Evolutionary conservation across 2,797 vertebrate genomes (phyloP).

Genomic region (Enteromius unitaeniatus): DNA sequence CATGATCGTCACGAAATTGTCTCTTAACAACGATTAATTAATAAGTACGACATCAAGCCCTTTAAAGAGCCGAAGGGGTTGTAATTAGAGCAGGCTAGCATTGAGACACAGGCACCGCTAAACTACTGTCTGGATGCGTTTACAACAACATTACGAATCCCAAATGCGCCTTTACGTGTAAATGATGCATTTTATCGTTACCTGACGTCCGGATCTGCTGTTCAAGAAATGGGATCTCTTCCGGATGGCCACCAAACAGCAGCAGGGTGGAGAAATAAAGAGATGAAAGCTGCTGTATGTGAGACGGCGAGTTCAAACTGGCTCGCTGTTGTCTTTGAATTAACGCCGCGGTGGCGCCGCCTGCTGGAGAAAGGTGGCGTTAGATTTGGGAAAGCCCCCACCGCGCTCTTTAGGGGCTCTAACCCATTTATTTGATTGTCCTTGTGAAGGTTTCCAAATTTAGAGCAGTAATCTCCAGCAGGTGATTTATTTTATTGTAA

Average conservation of each 20-base stretch:
- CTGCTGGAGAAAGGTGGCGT: conserved; percentile 22
- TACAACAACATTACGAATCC: not conserved
- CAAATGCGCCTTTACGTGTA: not conserved
- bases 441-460: conserved; percentile 11
- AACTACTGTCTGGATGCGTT: conserved; percentile 20
- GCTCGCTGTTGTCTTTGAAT: conserved; percentile 48
- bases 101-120: conserved; percentile 26
- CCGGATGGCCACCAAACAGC: conserved; percentile 54
- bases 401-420: not conserved
- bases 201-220: conserved; percentile 45
- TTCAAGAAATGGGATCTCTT: conserved; percentile 47
- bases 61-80: not conserved
- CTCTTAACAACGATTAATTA: not conserved
- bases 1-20: not conserved
- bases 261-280: conserved; percentile 32
- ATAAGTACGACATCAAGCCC: not conserved
- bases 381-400: not conserved
- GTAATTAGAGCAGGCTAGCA: conserved; percentile 25
- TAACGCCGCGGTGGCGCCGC: conserved; percentile 42
- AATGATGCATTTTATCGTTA: conserved; percentile 13
- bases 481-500: not conserved
- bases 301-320: conserved; percentile 52
- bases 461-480: not conserved
- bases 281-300: conserved; percentile 36
- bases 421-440: conserved; percentile 16